phyloP scores from a whole-genome alignment of 2,888 invertebrate genomes.

The Actias luna region DNA sequence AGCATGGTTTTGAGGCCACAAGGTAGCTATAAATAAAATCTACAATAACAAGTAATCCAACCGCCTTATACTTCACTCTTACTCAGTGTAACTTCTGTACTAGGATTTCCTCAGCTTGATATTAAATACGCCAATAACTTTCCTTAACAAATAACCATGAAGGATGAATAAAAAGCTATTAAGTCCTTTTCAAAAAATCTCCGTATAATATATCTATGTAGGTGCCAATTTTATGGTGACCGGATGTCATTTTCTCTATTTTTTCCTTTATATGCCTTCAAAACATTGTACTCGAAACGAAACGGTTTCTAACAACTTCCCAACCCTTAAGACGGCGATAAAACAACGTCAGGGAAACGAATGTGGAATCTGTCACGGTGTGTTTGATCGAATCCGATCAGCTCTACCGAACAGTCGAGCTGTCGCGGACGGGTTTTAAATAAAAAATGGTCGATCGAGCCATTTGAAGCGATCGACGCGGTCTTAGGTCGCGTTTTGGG shows the following conservation, averaged over 20 bases:
- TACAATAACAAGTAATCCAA: too few relatives aligned
- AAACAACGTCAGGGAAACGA: slow-evolving; percentile 60
- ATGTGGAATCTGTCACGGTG: slow-evolving; percentile 64
- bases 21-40: too few relatives aligned
- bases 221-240: neutral
- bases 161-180: too few relatives aligned
- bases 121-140: too few relatives aligned
- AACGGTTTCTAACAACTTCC: slow-evolving; percentile 25
- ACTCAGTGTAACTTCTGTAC: too few relatives aligned
- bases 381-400: slow-evolving; percentile 47
- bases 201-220: neutral
- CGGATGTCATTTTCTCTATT: too few relatives aligned
- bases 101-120: too few relatives aligned
- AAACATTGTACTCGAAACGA: neutral
- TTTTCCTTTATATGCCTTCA: neutral
- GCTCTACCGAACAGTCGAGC: slow-evolving; percentile 3
- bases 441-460: slow-evolving; percentile 4
- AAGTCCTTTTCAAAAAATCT: too few relatives aligned
- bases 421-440: slow-evolving; percentile 2
- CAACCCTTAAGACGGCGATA: slow-evolving; percentile 56
- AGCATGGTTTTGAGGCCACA: too few relatives aligned
- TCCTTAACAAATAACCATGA: too few relatives aligned
- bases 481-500: slow-evolving; percentile 2
- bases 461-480: slow-evolving; percentile 11
- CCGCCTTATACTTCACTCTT: too few relatives aligned